These are phyloP conservation scores for Argyrosomus regius DNA, from an alignment of 2,797 vertebrate species.

Conservation along the genomic window DNA sequence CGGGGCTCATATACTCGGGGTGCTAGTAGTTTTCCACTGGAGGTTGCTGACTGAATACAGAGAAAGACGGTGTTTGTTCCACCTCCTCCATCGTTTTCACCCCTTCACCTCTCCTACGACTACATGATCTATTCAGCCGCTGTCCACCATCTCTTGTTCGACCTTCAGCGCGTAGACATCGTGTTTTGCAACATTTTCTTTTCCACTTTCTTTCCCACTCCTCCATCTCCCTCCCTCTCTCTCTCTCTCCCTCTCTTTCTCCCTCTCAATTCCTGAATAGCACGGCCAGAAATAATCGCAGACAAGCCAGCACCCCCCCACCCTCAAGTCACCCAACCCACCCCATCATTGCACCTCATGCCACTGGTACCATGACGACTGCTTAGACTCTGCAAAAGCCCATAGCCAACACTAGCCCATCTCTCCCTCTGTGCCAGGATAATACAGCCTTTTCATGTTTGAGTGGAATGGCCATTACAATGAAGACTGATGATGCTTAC, in stretches of 20 bases:
- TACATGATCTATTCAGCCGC: not conserved
- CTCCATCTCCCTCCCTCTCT: constrained; percentile 17
- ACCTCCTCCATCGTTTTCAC: constrained; percentile 42
- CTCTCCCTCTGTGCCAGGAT: constrained; percentile 37
- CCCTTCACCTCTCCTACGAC: constrained; percentile 33
- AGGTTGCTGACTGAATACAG: constrained; percentile 60
- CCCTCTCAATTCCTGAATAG: constrained; percentile 66
- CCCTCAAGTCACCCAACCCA: constrained; percentile 59
- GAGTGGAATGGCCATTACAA: not conserved
- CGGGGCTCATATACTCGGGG: constrained; percentile 31
- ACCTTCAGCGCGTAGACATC: constrained; percentile 4
- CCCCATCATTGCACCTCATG: constrained; percentile 68
- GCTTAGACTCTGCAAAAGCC: constrained; percentile 60
- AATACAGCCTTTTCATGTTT: constrained; percentile 45
- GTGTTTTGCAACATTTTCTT: constrained; percentile 37
- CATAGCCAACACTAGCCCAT: constrained; percentile 27
- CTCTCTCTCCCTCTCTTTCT: constrained; percentile 16
- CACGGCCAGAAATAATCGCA: constrained; percentile 71
- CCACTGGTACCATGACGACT: constrained; percentile 78
- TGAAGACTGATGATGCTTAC: not conserved
- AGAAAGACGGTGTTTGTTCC: constrained; percentile 50
- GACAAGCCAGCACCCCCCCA: constrained; percentile 50
- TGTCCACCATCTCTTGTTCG: constrained; percentile 3
- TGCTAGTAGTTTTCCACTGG: constrained; percentile 76
- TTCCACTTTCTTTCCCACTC: constrained; percentile 33